Base-by-base conservation (phyloP, 2,888 invertebrate genomes). In the Schrankia costaestrigalis region DNA sequence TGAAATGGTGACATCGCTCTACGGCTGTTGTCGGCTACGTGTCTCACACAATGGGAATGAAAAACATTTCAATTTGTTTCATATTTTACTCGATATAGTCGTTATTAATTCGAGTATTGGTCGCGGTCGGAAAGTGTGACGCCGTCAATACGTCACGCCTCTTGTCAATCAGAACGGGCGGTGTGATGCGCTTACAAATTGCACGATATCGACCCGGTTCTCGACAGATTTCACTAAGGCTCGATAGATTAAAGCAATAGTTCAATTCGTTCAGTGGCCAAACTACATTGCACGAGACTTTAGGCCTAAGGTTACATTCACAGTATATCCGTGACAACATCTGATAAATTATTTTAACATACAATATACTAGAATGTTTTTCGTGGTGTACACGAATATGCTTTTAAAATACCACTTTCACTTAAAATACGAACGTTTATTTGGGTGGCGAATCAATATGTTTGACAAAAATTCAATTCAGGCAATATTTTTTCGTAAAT, bases 161-260 rank as follows among this genome's bases (percentile, higher is more conserved):
- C 64, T 69, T 75, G 82, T 81, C 85, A 83, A 80, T 84, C 81
- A 74, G 82, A 77, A 69, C 81, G 71, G 68, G 59, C 60, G 71
- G 58, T 47, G 52, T 59, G 75, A 76, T 73, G 76, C 72, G 71
- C 71, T 63, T 67, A 67, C 69, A 67, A n/a, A 73, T 75, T 59
- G 75, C 74, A 76, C 66, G 78, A 75, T 75, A 74, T 66, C 75
- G 79, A 77, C 77, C 78, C 69, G 71, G 63, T 73, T 82, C 57
- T 55, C 46, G 42, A 30, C 32, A 60, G 69, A 68, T 69, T 70
- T 70, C 68, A 62, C 69, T 63, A 41, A 46, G 31, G 37, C 45
- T 47, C 43, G 35, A 48, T 39, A 57, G 61, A 66, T 61, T 60
- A 57, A 50, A 56, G 52, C 52, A 51, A 58, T 34, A 49, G 32